Base-by-base conservation (phyloP, 2,888 invertebrate species). In the Microplitis manilae region DNA sequence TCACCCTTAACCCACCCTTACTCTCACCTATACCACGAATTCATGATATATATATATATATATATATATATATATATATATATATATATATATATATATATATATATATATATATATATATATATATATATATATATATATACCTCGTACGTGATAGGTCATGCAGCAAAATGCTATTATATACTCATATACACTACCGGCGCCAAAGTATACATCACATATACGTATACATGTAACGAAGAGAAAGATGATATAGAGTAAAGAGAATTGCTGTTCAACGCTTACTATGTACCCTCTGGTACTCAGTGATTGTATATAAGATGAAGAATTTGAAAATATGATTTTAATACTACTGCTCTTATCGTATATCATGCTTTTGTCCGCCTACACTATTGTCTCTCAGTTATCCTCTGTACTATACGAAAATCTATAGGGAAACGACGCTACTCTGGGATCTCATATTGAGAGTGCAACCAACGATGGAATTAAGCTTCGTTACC, bases 361-460 rank as follows among this genome's bases (percentile, higher is more conserved):
- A 85, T 84, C 88, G 85, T 88, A 88, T 87, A 88, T 88, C 88
- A 88, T 81, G 88, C 88, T 88, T 88, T 88, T 88, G 88, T 88
- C 87, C 87, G 85, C 86, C 87, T 85, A 87, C 87, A 81, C 88
- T 88, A 88, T 88, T 88, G 88, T 88, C 86, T 86, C 80, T 82
- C 85, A 82, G 83, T 79, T 84, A 81, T 82, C 79, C 65, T 75
- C 75, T 81, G 81, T 86, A 82, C 86, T 80, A 30, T 30, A 80
- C 81, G 80, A 79, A 83, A 84, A 84, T 83, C 70, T 70, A 70
- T 70, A 70, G 59, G 83, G 50, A 75, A 74, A 76, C 78, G 76
- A 73, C 41, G 68, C 60, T 68, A 41, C 39, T 30, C 62, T 50
- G 50, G 75, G 50, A 50, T 50, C 50, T 50, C 50, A 50, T 50